phyloP scores from a whole-genome alignment of 2,113 vertebrate genomes.

The Parus major region DNA sequence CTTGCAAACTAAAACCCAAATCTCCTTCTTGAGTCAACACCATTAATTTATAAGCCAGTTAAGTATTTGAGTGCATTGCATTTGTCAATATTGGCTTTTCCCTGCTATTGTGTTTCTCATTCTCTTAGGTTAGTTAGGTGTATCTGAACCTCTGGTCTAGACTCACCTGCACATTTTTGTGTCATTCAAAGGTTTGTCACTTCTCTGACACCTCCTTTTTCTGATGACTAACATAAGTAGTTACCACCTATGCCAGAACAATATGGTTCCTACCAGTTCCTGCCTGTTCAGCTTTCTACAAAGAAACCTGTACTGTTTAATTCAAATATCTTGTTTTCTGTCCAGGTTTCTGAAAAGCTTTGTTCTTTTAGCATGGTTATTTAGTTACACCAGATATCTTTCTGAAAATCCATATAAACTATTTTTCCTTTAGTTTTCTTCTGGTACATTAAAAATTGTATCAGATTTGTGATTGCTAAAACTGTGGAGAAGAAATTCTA shows the following conservation, averaged over 20 bases:
- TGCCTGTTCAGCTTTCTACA: neutral
- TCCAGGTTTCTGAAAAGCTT: neutral
- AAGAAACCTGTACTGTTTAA: neutral
- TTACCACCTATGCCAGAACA: neutral
- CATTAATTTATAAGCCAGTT: conserved; percentile 30
- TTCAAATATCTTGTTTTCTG: neutral
- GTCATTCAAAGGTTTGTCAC: neutral
- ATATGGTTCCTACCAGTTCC: neutral
- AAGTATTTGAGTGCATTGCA: conserved; percentile 7
- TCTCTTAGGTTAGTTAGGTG: neutral
- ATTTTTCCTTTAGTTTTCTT: neutral
- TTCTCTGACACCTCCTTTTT: neutral
- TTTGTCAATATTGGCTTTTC: conserved; percentile 54
- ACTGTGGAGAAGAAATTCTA: neutral
- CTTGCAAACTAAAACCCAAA: neutral
- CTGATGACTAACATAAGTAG: neutral
- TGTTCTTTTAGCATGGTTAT: neutral
- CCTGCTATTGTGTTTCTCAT: neutral
- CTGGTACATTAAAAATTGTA: neutral
- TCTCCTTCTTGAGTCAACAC: conserved; percentile 45
- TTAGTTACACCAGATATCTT: neutral
- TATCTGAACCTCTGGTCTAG: neutral
- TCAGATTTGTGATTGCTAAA: neutral
- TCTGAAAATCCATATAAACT: neutral
- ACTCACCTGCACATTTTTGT: neutral